A percentile compares a stretch with the other conserved stretches of the same genome.
Conservation (phyloP, 1,140 invertebrate genomes). For the Drosophila aff. region DNA sequence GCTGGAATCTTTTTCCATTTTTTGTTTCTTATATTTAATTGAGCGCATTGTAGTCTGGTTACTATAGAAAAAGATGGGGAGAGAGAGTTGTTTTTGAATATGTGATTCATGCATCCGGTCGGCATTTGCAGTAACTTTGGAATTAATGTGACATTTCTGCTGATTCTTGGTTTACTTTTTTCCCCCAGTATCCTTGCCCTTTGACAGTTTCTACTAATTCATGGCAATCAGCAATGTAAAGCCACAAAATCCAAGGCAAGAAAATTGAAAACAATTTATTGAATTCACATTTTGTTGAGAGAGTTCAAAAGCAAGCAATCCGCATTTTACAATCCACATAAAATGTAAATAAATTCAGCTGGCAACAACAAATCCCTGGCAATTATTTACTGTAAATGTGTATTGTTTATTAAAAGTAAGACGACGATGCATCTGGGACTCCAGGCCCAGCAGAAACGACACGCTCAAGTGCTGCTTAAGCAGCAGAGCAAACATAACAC, state of each 20-base stretch:
- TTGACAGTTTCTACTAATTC: constrained; percentile 47
- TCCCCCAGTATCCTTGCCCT: constrained; percentile 18
- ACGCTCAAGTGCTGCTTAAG: constrained; percentile 63
- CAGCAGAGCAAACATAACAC: constrained; percentile 74
- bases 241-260: constrained; percentile 39
- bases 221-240: constrained; percentile 51
- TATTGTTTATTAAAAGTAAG: constrained; percentile 80
- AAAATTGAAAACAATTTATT: constrained; percentile 50
- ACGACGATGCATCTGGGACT: constrained; percentile 50
- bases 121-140: constrained; percentile 22
- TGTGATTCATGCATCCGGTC: constrained; percentile 26
- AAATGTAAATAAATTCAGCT: constrained; percentile 42
- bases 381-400: constrained; percentile 82
- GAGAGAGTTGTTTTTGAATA: constrained; percentile 24
- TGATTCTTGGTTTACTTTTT: constrained; percentile 44
- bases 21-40: constrained; percentile 35
- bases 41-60: constrained; percentile 49
- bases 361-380: constrained; percentile 62
- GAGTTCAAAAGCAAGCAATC: constrained; percentile 15
- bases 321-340: constrained; percentile 4
- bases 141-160: constrained; percentile 55
- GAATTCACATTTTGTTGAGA: constrained; percentile 32
- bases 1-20: constrained; percentile 30
- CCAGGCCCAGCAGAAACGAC: neutral
- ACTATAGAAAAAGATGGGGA: neutral